Evolutionary conservation across 2,113 vertebrate species (phyloP), one percentile per base, ranked within the genome.

Genomic region (Echinops telfairi): DNA sequence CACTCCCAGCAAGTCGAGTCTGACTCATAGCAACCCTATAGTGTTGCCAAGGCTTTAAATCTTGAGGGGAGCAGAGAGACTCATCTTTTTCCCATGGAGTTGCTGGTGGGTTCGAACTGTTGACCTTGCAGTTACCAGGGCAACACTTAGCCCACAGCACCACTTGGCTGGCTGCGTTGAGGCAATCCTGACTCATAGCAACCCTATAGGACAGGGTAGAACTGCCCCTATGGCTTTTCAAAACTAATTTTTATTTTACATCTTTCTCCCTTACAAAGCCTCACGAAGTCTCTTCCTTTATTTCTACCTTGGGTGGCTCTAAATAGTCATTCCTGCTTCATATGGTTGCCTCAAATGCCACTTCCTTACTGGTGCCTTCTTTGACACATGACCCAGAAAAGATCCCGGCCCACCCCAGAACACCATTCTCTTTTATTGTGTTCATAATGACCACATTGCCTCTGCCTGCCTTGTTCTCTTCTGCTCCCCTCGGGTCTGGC

Each of bases 341-440:
- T 12, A 75, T 3, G 16, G 68, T 88, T 78, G 83, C 64, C 70
- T 88, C 79, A 64, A 87, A 82, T 79, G 68, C 75, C 88, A 85
- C 75, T 94, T 94, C 62, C 78, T 73, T 20, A 86, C 68, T 31
- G 43, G 40, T 6, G 70, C 23, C 70, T 60, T 53, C 79, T n/a
- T 88, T 75, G 66, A 93, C 75, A 79, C 6, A 78, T 29, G 82
- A n/a, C 11, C 17, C 36, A 58, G 20, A 80, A 71, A 38, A 90
- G 47, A 83, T n/a, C 14, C 43, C 77, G 5, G 31, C 29, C 7
- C 12, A 62, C 31, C 77, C 64, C 27, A 90, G 43, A 75, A 29
- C 2, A 38, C 17, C 33, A 47, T 84, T 64, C 79, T 81, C 57
- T 38, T 83, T 70, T 36, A 57, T 38, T 29, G 58, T 31, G 23